These are phyloP conservation scores for Zalophus californianus DNA, from an alignment of 2,797 vertebrate genomes.

Conservation along the genomic window DNA sequence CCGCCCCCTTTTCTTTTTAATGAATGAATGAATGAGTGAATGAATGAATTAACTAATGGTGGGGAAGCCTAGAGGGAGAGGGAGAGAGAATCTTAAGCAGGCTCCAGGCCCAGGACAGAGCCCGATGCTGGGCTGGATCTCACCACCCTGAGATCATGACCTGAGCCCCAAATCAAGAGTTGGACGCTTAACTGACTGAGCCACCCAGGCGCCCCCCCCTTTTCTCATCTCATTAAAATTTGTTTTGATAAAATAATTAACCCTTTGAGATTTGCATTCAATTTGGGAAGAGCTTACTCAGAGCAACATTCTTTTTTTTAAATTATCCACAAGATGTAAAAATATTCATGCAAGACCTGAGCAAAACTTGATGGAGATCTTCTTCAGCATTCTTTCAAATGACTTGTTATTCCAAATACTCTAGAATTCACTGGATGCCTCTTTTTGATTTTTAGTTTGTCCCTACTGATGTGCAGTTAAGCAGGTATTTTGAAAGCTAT, in stretches of 20 bases:
- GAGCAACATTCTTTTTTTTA: background rate
- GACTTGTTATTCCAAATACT: background rate
- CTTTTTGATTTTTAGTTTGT: background rate
- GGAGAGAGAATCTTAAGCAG: background rate
- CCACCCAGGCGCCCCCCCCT: background rate
- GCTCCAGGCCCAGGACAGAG: background rate
- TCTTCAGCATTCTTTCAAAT: background rate
- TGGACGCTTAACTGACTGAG: background rate
- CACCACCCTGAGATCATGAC: background rate
- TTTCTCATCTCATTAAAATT: background rate
- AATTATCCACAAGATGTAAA: background rate
- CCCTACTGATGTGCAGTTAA: background rate
- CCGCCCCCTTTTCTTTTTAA: background rate
- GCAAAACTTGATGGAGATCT: background rate
- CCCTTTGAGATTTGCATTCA: background rate
- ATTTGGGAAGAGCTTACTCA: background rate
- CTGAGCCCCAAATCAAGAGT: background rate
- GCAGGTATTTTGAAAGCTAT: slow-evolving; percentile 9
- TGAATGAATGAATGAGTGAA: too few relatives aligned
- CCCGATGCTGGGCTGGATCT: background rate
- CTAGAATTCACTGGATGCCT: background rate
- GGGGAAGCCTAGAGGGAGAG: background rate
- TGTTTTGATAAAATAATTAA: slow-evolving; percentile 23
- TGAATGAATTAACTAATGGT: background rate
- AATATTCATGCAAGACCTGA: background rate